Evolutionary conservation across 35 echinoderm and acorn worm genomes (phyloP), one percentile per base, ranked within the genome.

Genomic region (Lytechinus variegatus): DNA sequence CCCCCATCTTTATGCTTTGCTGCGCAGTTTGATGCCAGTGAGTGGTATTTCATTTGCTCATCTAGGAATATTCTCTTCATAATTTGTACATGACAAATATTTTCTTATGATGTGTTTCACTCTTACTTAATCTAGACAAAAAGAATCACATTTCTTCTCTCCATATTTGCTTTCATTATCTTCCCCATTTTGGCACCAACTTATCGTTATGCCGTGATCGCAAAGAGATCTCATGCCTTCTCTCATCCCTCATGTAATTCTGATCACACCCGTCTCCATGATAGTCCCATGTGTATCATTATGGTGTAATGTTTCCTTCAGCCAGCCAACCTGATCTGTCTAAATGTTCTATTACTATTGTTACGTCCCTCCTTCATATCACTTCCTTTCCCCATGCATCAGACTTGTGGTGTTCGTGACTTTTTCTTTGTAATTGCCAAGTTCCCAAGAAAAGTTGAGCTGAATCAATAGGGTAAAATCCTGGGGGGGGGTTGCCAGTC

Each of bases 281-380:
- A 24, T 79, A 79, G 66, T 79, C 66, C 66, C 66, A 79, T 16
- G 66, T 79, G 66, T 79, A 79, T 79, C 66, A 79, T 79, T 79
- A 7, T 79, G 66, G 66, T 79, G 66, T 79, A n/a, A 24, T 79
- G 66, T 79, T 79, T 79, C 66, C 66, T 79, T n/a, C 66, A 79
- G 66, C 66, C 16, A 79, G 66, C 66, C 66, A 79, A 79, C 66
- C 66, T 16, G 66, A 79, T 79, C 66, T 79, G 66, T 79, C 66
- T 79, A 2, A 24, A 19, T 5, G 6, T 79, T 24, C 3, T 24
- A 79, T 79, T 79, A 79, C 66, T 79, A 79, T 79, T 79, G 66
- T n/a, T 27, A 7, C 66, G 6, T 8, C 66, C n/a, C 66, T 24
- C 14, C 66, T 16, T 79, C 66, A 7, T 24, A 79, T 24, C 66